These are phyloP conservation scores for Disparrhopalites patrizii DNA, from an alignment of 2,888 invertebrate species.

Conservation along the genomic window DNA sequence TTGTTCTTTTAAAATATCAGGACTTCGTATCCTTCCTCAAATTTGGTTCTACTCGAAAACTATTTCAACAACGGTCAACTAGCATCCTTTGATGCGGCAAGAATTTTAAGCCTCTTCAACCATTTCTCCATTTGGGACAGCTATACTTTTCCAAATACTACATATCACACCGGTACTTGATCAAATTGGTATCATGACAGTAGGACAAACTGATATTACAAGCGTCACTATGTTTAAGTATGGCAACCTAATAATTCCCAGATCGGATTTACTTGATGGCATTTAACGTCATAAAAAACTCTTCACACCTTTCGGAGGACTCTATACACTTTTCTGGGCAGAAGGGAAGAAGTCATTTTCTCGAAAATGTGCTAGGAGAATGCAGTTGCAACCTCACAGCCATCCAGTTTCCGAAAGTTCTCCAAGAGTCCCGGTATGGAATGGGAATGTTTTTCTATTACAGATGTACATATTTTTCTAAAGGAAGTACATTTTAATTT, in stretches of 20 bases:
- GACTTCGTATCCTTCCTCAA: neutral
- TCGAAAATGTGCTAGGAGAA: neutral
- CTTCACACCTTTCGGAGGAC: neutral
- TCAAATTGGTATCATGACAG: too few relatives aligned
- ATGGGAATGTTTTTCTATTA: neutral
- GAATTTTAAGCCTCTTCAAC: neutral
- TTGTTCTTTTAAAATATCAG: too few relatives aligned
- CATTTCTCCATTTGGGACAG: neutral
- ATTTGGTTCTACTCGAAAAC: neutral
- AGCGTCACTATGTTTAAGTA: neutral
- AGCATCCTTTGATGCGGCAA: neutral
- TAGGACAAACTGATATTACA: too few relatives aligned
- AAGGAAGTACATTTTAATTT: neutral
- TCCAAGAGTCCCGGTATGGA: neutral
- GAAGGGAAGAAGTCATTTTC: neutral
- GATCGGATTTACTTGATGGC: conserved; percentile 1
- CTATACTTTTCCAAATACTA: too few relatives aligned
- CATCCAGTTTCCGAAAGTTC: neutral
- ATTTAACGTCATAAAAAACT: neutral
- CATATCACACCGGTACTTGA: too few relatives aligned
- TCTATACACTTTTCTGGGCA: neutral
- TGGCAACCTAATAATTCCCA: neutral
- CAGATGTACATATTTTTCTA: neutral
- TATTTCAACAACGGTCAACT: neutral
- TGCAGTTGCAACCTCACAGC: neutral